Percentiles rank a stretch among this genome's conserved stretches.
These are phyloP conservation scores for Eledone cirrhosa DNA, from an alignment of 2,888 invertebrate species.

Conservation along the genomic window DNA sequence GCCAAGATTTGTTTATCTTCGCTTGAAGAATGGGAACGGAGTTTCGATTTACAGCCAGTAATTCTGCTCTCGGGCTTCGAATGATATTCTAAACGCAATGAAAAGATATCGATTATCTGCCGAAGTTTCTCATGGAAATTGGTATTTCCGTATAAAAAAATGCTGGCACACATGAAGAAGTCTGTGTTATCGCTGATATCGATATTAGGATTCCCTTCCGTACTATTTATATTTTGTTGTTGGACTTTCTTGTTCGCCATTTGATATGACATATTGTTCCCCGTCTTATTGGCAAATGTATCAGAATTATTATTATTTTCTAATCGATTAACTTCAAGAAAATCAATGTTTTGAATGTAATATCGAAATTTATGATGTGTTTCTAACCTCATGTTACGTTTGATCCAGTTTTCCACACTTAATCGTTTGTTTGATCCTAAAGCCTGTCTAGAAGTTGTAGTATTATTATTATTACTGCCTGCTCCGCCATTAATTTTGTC, in stretches of 20 bases:
- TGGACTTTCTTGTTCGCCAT: not conserved
- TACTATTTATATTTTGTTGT: too few species aligned
- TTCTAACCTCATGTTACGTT: not conserved
- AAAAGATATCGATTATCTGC: not conserved
- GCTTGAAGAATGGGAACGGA: too few species aligned
- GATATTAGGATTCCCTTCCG: not conserved
- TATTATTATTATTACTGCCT: too few species aligned
- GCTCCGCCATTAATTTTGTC: too few species aligned
- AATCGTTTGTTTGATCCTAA: not conserved
- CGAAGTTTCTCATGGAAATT: not conserved
- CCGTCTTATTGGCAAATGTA: not conserved
- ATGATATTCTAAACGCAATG: not conserved
- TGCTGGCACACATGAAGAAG: conserved; percentile 23
- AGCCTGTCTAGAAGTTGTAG: too few species aligned
- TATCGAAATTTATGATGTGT: not conserved
- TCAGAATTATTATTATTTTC: not conserved
- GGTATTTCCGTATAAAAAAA: not conserved
- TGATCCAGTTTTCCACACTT: conserved; percentile 8
- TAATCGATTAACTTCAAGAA: conserved; percentile 3
- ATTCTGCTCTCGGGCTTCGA: not conserved
- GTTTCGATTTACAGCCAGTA: not conserved
- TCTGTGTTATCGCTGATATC: not conserved
- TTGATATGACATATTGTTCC: not conserved
- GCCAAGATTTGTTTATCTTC: conserved; percentile 5
- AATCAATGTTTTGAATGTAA: not conserved